Evolutionary conservation across 2,113 vertebrate genomes (phyloP), one percentile per base, ranked within the genome.

Genomic region (Pungitius pungitius): DNA sequence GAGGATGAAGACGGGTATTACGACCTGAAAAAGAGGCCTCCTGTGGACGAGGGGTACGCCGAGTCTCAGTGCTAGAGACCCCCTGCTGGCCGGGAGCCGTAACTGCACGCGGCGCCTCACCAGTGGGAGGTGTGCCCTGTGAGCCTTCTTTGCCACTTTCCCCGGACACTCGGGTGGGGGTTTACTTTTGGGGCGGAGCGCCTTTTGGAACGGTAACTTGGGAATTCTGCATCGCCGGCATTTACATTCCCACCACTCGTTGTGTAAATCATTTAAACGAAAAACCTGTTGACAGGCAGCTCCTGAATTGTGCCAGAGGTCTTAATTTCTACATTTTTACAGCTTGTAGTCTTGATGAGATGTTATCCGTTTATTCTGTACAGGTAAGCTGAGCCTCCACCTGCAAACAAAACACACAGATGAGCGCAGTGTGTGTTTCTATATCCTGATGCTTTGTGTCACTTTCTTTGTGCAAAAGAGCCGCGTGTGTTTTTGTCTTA

Each of bases 21-120:
- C 75, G 8, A 24, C 33, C 1, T 68, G 4, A 75, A 91, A 30
- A 82, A 84, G 73, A 71, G 30, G 22, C 62, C 61, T 61, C 56
- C 63, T 2, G 1, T 12, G 3, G 71, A 85, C 1, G 73, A 87
- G 20, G 37, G 40, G 5, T 64, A 77, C 30, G 82, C 82, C 0
- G 92, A 94, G 72, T 92, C 93, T 60, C 88, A 80, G 66, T 91
- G 74, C 71, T 94, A 93, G 85, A 77, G 60, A 42, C 15, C 42
- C 70, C 78, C 78, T 63, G 55, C 63, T 84, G 80, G 69, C 18
- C 8, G 57, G 18, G n/a, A 37, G 8, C 42, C 49, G 64, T n/a
- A 71, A 75, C 63, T 73, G 42, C 77, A n/a, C 18, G 52, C 65
- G 7, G 35, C 6, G 59, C 55, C 56, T 62, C 6, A 15, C 37